Conservation (phyloP, 2,888 invertebrate genomes). For the Netelia fuscicornis region DNA sequence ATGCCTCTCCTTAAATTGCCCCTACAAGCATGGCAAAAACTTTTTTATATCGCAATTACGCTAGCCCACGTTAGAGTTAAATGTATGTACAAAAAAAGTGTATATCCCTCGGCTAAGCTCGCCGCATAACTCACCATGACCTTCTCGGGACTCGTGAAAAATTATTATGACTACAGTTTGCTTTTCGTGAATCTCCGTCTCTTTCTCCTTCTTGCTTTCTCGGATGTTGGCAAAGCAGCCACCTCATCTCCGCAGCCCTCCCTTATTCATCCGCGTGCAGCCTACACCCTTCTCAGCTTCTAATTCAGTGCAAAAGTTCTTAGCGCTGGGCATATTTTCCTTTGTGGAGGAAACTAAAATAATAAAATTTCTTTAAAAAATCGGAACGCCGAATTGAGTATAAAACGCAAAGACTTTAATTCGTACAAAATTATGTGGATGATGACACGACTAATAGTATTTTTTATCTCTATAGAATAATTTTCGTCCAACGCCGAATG, state of each 20-base stretch:
- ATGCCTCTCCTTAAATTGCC: slow-evolving; percentile 77
- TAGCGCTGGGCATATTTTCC: neutral
- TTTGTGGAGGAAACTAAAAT: neutral
- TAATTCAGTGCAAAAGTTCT: slow-evolving; percentile 27
- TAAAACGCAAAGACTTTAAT: no score
- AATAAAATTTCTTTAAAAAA: neutral
- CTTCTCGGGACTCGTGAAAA: slow-evolving; percentile 10
- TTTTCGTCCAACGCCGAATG: slow-evolving; percentile 12
- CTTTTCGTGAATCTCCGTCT: neutral
- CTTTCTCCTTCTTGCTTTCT: neutral
- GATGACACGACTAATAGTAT: neutral
- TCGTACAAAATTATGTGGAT: neutral
- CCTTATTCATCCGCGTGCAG: slow-evolving; percentile 6
- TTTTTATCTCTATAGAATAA: slow-evolving; percentile 10
- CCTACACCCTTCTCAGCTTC: slow-evolving; percentile 18
- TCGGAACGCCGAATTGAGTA: no score
- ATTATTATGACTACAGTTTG: slow-evolving; percentile 30
- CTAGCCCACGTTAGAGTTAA: slow-evolving; percentile 47
- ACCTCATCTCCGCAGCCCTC: neutral
- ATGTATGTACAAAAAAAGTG: slow-evolving; percentile 32
- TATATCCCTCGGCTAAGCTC: slow-evolving; percentile 46
- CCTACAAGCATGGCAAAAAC: slow-evolving; percentile 68
- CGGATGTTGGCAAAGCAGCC: neutral
- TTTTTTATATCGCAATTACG: slow-evolving; percentile 76
- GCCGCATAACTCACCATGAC: slow-evolving; percentile 31